phyloP scores from a whole-genome alignment of 2,888 invertebrate genomes.

The Criorhina ranunculi region DNA sequence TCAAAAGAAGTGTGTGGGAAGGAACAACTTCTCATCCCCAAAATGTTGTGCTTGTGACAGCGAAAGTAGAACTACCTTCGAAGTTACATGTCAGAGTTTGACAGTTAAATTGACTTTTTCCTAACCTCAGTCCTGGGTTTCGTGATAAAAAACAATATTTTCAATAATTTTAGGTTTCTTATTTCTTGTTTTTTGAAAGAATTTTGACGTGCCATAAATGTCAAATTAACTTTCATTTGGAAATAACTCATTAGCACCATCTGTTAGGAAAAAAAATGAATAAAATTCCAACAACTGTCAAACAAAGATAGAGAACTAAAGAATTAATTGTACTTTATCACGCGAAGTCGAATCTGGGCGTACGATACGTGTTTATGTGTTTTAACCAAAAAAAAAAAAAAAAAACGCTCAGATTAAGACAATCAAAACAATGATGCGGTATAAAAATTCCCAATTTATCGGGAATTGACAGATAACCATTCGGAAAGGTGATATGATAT shows the following conservation, averaged over 20 bases:
- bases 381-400: background rate
- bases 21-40: background rate
- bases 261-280: slow-evolving; percentile 3
- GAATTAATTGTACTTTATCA: slow-evolving; percentile 12
- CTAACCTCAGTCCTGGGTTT: background rate
- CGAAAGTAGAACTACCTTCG: background rate
- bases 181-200: no score
- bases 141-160: slow-evolving; percentile 16
- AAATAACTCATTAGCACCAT: slow-evolving; percentile 39
- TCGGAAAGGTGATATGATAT: no score
- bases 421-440: background rate
- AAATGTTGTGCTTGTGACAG: background rate
- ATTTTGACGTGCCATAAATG: slow-evolving; percentile 8
- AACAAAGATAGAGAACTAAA: background rate
- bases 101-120: background rate
- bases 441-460: slow-evolving; percentile 14
- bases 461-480: background rate
- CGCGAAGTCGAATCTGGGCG: slow-evolving; percentile 3
- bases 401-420: background rate
- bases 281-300: slow-evolving; percentile 9
- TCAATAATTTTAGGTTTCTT: background rate
- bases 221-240: background rate
- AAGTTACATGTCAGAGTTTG: background rate
- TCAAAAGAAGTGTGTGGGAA: slow-evolving; percentile 9
- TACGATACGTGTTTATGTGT: slow-evolving; percentile 17